Evolutionary conservation across 2,888 invertebrate genomes (phyloP).

Genomic region (Spisula solida): DNA sequence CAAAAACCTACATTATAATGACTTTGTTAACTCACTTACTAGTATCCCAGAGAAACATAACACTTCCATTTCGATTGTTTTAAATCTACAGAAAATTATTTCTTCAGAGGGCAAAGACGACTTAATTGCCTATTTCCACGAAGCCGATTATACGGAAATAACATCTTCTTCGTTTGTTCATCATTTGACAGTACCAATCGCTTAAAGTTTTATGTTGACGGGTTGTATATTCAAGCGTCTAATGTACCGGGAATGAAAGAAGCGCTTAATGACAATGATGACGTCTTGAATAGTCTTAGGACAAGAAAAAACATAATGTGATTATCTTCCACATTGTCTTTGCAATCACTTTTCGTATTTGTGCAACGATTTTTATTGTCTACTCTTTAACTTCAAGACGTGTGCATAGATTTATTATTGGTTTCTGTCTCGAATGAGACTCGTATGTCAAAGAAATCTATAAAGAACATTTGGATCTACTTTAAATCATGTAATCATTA

Average conservation of each 20-base stretch:
- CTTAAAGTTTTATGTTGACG: neutral
- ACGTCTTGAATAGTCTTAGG: neutral
- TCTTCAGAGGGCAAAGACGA: neutral
- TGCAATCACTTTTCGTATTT: neutral
- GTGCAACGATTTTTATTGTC: neutral
- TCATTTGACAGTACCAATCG: neutral
- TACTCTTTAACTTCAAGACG: no score
- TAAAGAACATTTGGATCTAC: no score
- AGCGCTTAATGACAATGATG: constrained; percentile 10
- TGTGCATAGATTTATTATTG: no score
- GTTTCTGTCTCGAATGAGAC: no score
- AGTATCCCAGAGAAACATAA: neutral
- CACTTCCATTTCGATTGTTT: neutral
- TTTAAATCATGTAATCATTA: no score
- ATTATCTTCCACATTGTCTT: neutral
- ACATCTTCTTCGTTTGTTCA: constrained; percentile 8
- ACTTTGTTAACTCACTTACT: neutral
- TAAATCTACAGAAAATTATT: neutral
- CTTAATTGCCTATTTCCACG: constrained; percentile 25
- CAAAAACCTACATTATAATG: neutral
- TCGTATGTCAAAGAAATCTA: no score
- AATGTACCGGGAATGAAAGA: neutral
- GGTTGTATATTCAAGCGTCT: constrained; percentile 8
- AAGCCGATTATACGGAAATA: constrained; percentile 22
- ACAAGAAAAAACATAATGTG: neutral